Conservation (phyloP, 1,140 invertebrate species). For the Panonychus citri region DNA sequence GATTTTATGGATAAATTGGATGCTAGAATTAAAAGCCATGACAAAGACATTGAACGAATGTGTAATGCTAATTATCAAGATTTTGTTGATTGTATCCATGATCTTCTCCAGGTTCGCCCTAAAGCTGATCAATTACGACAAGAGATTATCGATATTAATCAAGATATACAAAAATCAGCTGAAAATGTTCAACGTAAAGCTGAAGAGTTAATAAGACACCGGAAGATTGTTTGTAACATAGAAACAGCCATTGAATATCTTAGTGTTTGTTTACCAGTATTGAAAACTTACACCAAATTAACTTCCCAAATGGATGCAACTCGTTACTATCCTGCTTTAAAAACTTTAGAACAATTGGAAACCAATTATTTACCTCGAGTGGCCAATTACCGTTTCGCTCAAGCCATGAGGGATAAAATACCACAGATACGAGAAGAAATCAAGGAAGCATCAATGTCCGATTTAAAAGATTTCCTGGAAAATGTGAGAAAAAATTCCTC, state of each 20-base stretch:
- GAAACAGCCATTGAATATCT: conserved; percentile 76
- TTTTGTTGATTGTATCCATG: conserved; percentile 90
- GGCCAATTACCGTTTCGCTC: conserved; percentile 81
- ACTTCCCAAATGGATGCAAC: conserved; percentile 80
- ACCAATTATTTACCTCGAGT: conserved; percentile 72
- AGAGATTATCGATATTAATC: conserved; percentile 28
- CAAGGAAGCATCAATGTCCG: conserved; percentile 79
- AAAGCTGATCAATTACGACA: conserved; percentile 70
- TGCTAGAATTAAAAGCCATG: conserved; percentile 73
- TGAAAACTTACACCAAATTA: conserved; percentile 84
- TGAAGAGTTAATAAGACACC: conserved; percentile 63
- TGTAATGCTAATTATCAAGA: conserved; percentile 66
- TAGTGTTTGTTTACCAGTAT: conserved; percentile 70
- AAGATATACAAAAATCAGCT: conserved; percentile 28
- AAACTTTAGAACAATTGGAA: conserved; percentile 87
- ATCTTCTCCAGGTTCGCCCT: conserved; percentile 71
- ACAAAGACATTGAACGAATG: conserved; percentile 89
- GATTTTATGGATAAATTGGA: conserved; percentile 73
- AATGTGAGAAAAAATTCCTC: conserved; percentile 81
- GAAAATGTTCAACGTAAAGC: conserved; percentile 27
- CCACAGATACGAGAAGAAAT: conserved; percentile 66
- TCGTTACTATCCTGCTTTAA: conserved; percentile 89
- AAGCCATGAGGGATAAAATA: conserved; percentile 63
- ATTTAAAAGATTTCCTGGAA: conserved; percentile 90
- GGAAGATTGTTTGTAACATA: conserved; percentile 79